Evolutionary conservation across 2,888 invertebrate genomes (phyloP).

Genomic region (Drosophila picticornis): DNA sequence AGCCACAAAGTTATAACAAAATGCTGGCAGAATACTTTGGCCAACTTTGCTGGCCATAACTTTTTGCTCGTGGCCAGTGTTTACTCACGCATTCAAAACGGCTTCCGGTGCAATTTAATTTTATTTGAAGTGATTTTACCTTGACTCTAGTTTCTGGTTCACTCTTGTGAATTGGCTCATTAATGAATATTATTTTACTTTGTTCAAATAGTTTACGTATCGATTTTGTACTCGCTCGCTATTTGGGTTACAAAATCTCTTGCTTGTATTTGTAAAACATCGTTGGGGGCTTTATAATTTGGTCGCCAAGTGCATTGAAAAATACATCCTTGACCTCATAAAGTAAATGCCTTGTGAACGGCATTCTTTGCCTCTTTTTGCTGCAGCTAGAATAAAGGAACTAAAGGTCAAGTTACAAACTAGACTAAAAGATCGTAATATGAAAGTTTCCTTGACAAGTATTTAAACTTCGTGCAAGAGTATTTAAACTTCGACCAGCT

Average conservation of each 20-base stretch:
- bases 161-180: conserved; percentile 46
- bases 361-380: background rate
- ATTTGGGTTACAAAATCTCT: background rate
- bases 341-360: background rate
- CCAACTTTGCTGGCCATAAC: conserved; percentile 17
- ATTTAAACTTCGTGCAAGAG: background rate
- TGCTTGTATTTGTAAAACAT: background rate
- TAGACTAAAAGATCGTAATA: background rate
- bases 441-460: background rate
- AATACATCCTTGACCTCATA: background rate
- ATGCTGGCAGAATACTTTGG: conserved; percentile 17
- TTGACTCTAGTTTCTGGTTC: conserved; percentile 40
- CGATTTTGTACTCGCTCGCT: background rate
- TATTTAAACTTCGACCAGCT: background rate
- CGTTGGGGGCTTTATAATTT: background rate
- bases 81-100: conserved; percentile 31
- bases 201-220: conserved; percentile 6
- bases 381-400: background rate
- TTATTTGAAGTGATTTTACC: conserved; percentile 17
- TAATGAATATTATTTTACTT: conserved; percentile 1
- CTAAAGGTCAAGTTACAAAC: background rate
- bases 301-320: background rate
- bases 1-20: conserved; percentile 1
- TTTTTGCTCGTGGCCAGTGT: conserved; percentile 27
- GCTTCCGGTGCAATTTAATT: conserved; percentile 25